Evolutionary conservation across 1,140 invertebrate genomes (phyloP), one percentile per base, ranked within the genome.

Genomic region (Pseudachorutes palmiensis): DNA sequence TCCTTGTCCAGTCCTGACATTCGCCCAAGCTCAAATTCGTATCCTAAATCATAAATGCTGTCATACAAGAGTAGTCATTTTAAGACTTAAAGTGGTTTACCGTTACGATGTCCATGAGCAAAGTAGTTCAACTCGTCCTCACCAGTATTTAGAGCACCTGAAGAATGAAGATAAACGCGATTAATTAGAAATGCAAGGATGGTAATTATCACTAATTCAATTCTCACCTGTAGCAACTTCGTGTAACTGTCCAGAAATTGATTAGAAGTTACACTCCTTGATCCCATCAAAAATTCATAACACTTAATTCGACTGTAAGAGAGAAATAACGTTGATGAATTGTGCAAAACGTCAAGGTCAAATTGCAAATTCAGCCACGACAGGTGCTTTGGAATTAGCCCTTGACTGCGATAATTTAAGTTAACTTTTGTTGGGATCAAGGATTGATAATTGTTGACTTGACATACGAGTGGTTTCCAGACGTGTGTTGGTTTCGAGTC

Each of bases 41-140:
- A 69, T 3, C 51, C 51, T 55, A 24, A 55, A 24, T 14, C 51
- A 55, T 5, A 5, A 67, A 65, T 1, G 66, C 62, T 19, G 62
- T 62, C 12, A 70, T n/a, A 29, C 22, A 67, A 58, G 55, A 30
- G 24, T 62, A 67, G 22, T 70, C 29, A 61, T 67, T 57, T 5
- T 48, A 55, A 55, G 55, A 66, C 16, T 65, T 29, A 48, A 71
- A 71, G 12, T 65, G 65, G 1, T 48, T 19, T 19, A 55, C 51
- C 63, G 22, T 29, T 62, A 1, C 22, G 2, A 57, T 67, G 48
- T 30, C 36, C 66, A 59, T 70, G 69, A 0, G 65, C 49, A 58
- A 70, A 70, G 45, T 70, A 71, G 55, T 71, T 71, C 14, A 71
- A 36, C 33, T 71, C 70, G 60, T 71, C 70, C 51, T 71, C 66